Conservation (phyloP, 2,113 vertebrate species). For the Microcebus murinus region DNA sequence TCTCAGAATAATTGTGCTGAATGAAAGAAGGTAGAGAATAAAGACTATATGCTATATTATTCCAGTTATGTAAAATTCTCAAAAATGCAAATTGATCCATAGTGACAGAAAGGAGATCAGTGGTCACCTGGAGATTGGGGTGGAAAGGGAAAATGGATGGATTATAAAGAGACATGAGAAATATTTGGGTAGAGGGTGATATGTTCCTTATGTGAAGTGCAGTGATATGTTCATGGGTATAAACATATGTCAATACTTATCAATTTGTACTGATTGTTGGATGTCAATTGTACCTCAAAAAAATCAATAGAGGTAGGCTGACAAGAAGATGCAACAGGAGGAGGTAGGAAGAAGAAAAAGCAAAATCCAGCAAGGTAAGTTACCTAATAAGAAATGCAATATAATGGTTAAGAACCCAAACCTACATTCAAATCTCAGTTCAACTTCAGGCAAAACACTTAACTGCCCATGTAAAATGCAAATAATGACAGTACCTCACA, state of each 20-base stretch:
- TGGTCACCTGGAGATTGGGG: not conserved
- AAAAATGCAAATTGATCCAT: not conserved
- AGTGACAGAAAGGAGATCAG: not conserved
- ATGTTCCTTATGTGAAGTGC: not conserved
- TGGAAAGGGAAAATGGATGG: not conserved
- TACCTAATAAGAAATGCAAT: not conserved
- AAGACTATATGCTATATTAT: not conserved
- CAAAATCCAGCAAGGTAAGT: not conserved
- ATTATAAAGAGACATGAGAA: not conserved
- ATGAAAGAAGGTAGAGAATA: not conserved
- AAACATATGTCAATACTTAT: not conserved
- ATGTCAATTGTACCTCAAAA: not conserved
- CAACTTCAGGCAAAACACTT: not conserved
- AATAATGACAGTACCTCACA: not conserved
- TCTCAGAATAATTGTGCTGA: conserved; percentile 15
- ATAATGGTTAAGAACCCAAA: not conserved
- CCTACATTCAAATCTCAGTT: conserved; percentile 26
- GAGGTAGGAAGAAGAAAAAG: not conserved
- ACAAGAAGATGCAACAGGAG: not conserved
- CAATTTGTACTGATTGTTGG: not conserved
- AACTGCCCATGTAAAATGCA: not conserved
- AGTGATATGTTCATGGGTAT: not conserved
- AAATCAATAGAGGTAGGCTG: not conserved
- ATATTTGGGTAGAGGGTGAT: not conserved
- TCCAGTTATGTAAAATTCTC: not conserved